Evolutionary conservation across 2,113 vertebrate genomes (phyloP).

Genomic region (Hylia prasina): DNA sequence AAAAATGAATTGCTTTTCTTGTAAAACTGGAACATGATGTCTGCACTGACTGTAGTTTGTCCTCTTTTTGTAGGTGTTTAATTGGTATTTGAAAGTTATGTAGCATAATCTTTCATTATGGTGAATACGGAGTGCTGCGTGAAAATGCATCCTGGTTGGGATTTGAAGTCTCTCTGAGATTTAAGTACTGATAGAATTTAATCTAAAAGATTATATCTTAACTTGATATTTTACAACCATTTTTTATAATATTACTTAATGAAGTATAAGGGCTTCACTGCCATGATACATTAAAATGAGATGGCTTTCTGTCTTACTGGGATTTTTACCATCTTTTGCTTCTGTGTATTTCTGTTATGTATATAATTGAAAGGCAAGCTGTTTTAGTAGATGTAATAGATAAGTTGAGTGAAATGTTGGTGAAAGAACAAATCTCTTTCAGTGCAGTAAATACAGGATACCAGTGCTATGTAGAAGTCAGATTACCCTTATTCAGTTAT

Average conservation of each 20-base stretch:
- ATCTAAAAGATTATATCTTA: not conserved
- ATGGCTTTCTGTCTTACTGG: not conserved
- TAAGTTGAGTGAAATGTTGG: not conserved
- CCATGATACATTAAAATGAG: not conserved
- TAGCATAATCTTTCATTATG: not conserved
- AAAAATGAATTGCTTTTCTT: not conserved
- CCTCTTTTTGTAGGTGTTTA: not conserved
- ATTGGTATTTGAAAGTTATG: not conserved
- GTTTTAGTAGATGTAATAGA: not conserved
- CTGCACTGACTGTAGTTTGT: not conserved
- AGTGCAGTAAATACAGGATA: not conserved
- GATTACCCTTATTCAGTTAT: not conserved
- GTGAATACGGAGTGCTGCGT: not conserved
- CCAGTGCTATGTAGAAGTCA: not conserved
- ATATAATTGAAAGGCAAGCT: not conserved
- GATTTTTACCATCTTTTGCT: not conserved
- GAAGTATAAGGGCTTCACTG: not conserved
- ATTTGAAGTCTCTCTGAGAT: not conserved
- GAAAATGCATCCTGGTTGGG: not conserved
- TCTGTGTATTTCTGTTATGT: not conserved
- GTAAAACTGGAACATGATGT: not conserved
- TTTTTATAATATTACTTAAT: not conserved
- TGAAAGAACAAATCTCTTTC: not conserved
- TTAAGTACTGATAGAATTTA: not conserved
- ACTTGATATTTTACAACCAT: not conserved